These are phyloP conservation scores for Dolichopus griseipennis DNA, from an alignment of 2,888 invertebrate genomes.

Conservation along the genomic window DNA sequence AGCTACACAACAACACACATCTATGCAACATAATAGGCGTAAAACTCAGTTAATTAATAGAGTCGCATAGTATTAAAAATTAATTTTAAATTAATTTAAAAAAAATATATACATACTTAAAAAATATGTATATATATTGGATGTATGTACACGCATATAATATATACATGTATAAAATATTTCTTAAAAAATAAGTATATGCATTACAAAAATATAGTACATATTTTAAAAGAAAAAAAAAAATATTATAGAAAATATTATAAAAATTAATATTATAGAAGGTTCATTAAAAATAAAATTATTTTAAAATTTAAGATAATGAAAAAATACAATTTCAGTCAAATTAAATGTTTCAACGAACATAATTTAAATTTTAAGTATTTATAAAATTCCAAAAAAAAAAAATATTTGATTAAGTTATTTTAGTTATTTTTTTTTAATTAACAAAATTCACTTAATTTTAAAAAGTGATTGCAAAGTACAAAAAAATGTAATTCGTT, in stretches of 20 bases:
- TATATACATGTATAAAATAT: too few species aligned
- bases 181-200: too few species aligned
- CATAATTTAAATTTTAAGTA: not conserved
- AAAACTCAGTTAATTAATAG: not conserved
- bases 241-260: too few species aligned
- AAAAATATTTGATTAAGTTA: not conserved
- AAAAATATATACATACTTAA: too few species aligned
- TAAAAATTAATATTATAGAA: too few species aligned
- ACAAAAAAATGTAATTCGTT: slow-evolving; percentile 5
- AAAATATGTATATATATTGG: too few species aligned
- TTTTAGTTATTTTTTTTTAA: not conserved
- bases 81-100: not conserved
- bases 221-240: too few species aligned
- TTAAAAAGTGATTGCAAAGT: not conserved
- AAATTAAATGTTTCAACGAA: not conserved
- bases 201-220: too few species aligned
- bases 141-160: too few species aligned
- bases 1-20: not conserved
- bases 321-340: too few species aligned
- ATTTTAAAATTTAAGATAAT: too few species aligned
- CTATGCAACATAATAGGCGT: not conserved
- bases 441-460: not conserved
- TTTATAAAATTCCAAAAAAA: not conserved
- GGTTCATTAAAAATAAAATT: too few species aligned
- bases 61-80: slow-evolving; percentile 1